phyloP scores from a whole-genome alignment of 2,113 vertebrate genomes.

The Barbus barbus region DNA sequence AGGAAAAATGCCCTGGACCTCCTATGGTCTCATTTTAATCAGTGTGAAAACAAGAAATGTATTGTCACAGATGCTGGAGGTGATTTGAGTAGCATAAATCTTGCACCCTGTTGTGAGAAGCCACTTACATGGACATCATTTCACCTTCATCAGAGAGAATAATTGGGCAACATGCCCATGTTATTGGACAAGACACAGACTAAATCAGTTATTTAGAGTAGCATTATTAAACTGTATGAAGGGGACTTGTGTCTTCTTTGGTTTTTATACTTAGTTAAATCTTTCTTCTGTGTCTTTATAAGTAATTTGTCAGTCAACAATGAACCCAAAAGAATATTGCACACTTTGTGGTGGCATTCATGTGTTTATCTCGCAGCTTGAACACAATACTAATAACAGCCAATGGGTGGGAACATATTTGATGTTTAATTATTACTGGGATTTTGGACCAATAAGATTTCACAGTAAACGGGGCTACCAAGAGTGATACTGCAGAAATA shows the following conservation, averaged over 20 bases:
- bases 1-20: not conserved
- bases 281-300: not conserved
- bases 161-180: slow-evolving; percentile 22
- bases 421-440: no score
- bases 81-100: not conserved
- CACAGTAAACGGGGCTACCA: not conserved
- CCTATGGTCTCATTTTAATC: slow-evolving; percentile 7
- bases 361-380: no score
- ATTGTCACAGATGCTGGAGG: not conserved
- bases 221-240: not conserved
- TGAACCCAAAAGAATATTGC: no score
- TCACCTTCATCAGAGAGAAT: slow-evolving; percentile 26
- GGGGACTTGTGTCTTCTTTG: not conserved
- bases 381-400: no score
- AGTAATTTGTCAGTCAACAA: not conserved
- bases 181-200: slow-evolving; percentile 12
- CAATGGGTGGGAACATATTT: no score
- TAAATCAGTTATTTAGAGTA: not conserved
- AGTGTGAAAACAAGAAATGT: slow-evolving; percentile 23
- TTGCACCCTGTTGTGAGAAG: slow-evolving; percentile 15
- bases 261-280: no score
- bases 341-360: no score
- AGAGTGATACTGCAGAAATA: not conserved
- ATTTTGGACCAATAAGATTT: no score
- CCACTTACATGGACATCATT: slow-evolving; percentile 20